Evolutionary conservation across 2,888 invertebrate species (phyloP).

Genomic region (Dermolepida albohirtum): DNA sequence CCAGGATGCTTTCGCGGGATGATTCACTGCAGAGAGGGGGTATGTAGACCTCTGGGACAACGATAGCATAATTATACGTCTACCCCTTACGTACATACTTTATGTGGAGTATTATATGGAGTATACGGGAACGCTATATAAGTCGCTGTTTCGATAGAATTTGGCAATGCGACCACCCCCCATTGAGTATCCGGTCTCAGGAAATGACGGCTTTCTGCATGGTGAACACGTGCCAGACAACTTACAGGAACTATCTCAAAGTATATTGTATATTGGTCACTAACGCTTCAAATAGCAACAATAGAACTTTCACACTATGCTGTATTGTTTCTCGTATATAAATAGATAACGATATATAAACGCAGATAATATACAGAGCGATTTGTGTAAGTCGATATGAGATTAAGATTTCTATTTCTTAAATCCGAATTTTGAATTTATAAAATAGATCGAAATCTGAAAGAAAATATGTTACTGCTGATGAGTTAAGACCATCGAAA

Average conservation of each 20-base stretch:
- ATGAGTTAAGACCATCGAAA: too few species aligned
- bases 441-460: too few species aligned
- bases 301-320: constrained; percentile 36
- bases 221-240: constrained; percentile 51
- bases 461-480: too few species aligned
- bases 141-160: constrained; percentile 48
- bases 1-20: constrained; percentile 33
- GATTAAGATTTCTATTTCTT: too few species aligned
- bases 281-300: constrained; percentile 40
- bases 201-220: constrained; percentile 54
- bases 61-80: constrained; percentile 30
- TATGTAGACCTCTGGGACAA: constrained; percentile 48
- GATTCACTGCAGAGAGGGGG: constrained; percentile 49
- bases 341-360: too few species aligned
- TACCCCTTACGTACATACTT: constrained; percentile 21
- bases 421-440: too few species aligned
- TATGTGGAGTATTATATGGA: background rate
- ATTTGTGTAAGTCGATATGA: too few species aligned
- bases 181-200: constrained; percentile 49
- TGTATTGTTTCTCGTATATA: constrained; percentile 30
- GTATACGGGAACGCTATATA: constrained; percentile 30
- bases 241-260: constrained; percentile 48
- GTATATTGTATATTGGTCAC: constrained; percentile 42
- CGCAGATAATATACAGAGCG: too few species aligned
- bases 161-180: constrained; percentile 45